Percentiles rank a stretch among this genome's conserved stretches.
These are phyloP conservation scores for Caenorhabditis wallacei DNA, from an alignment of 2,888 invertebrate genomes.

Conservation along the genomic window DNA sequence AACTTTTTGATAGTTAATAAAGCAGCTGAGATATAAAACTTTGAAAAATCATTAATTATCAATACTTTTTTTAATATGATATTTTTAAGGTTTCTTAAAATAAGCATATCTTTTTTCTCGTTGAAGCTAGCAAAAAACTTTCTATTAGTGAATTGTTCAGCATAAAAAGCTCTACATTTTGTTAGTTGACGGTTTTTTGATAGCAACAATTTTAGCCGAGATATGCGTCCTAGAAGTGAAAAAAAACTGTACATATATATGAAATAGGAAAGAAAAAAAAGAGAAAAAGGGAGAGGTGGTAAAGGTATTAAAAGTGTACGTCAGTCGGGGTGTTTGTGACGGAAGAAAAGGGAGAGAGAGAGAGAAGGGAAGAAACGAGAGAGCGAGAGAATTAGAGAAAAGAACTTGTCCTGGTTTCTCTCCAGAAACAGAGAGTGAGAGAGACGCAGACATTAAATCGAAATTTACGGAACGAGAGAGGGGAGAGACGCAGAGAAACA, in stretches of 20 bases:
- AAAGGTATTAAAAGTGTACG: constrained; percentile 44
- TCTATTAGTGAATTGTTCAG: not conserved
- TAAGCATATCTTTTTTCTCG: not conserved
- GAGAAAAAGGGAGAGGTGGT: constrained; percentile 5
- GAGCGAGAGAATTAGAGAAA: constrained; percentile 11
- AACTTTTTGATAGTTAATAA: not conserved
- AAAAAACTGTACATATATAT: too few species aligned
- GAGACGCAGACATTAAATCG: not conserved
- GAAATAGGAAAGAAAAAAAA: not conserved
- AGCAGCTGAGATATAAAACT: not conserved
- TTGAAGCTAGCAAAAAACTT: too few species aligned
- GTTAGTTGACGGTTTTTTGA: not conserved
- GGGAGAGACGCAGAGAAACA: constrained; percentile 10
- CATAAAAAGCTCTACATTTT: not conserved
- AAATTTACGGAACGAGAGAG: too few species aligned
- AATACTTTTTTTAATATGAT: too few species aligned
- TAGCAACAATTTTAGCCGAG: not conserved
- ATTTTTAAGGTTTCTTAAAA: too few species aligned
- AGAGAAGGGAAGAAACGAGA: not conserved
- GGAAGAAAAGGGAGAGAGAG: constrained; percentile 10
- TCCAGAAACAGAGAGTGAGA: not conserved
- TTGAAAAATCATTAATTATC: not conserved
- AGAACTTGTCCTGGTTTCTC: constrained; percentile 25
- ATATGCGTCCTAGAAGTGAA: too few species aligned
- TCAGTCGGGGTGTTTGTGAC: constrained; percentile 18